phyloP scores from a whole-genome alignment of 2,113 vertebrate genomes.

The Dinomys branickii region DNA sequence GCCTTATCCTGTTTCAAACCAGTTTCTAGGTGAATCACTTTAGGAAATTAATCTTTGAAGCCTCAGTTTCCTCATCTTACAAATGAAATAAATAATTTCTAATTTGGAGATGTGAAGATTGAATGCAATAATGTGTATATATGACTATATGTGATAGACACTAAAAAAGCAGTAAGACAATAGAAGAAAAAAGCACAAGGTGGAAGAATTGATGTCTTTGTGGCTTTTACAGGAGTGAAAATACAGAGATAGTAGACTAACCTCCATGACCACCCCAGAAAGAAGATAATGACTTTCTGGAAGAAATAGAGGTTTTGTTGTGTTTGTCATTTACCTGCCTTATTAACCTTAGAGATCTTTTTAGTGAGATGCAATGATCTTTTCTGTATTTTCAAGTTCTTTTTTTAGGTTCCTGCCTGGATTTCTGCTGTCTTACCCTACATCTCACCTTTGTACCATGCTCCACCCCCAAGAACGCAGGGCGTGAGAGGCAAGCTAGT shows the following conservation, averaged over 20 bases:
- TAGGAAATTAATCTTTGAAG: neutral
- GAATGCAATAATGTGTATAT: neutral
- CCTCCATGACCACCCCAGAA: neutral
- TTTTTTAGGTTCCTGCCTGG: neutral
- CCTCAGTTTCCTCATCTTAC: neutral
- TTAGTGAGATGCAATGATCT: neutral
- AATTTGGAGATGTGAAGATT: neutral
- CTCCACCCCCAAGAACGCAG: no score
- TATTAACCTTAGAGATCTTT: neutral
- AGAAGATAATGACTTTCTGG: neutral
- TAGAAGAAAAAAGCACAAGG: neutral
- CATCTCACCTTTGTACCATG: neutral
- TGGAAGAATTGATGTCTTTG: neutral
- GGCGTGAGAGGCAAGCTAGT: no score
- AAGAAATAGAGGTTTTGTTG: neutral
- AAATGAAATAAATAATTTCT: neutral
- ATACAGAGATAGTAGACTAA: neutral
- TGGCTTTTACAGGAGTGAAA: neutral
- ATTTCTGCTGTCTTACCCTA: neutral
- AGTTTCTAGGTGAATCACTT: neutral
- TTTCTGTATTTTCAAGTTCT: constrained; percentile 1
- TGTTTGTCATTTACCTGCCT: neutral
- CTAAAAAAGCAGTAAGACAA: neutral
- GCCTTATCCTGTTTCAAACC: neutral
- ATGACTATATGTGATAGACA: neutral